Evolutionary conservation across 2,113 vertebrate species (phyloP).

Genomic region (Prietella phreatophila): DNA sequence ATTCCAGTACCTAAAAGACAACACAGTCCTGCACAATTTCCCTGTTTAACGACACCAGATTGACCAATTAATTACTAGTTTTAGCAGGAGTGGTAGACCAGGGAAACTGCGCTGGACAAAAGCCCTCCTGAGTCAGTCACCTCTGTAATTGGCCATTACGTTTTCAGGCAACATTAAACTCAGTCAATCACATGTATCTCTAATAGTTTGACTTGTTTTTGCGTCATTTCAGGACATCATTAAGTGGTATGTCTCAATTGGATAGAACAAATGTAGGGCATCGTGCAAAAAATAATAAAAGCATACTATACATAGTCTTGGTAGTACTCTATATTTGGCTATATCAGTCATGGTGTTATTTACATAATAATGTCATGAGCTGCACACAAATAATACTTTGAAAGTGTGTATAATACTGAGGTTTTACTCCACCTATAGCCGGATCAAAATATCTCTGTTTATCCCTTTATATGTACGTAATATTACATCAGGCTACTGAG

Average conservation of each 20-base stretch:
- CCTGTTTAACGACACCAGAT: background rate
- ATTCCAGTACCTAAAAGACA: background rate
- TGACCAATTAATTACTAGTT: background rate
- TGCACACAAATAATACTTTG: background rate
- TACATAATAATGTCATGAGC: background rate
- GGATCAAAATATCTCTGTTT: background rate
- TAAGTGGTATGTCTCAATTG: conserved; percentile 23
- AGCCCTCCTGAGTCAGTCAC: background rate
- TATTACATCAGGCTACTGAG: background rate
- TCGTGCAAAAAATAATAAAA: background rate
- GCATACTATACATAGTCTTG: background rate
- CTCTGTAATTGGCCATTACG: background rate
- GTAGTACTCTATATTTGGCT: background rate
- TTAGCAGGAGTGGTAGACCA: background rate
- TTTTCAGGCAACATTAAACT: conserved; percentile 22
- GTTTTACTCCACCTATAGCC: background rate
- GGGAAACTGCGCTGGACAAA: background rate
- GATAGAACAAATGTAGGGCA: conserved; percentile 21
- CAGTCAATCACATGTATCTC: background rate
- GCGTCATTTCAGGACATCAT: conserved; percentile 8
- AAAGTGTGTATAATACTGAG: background rate
- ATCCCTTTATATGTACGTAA: background rate
- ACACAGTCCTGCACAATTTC: background rate
- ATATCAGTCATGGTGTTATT: background rate
- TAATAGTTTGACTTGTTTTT: background rate